Base-by-base conservation (phyloP, 2,888 invertebrate species). In the Lepidocyrtoides sp. region DNA sequence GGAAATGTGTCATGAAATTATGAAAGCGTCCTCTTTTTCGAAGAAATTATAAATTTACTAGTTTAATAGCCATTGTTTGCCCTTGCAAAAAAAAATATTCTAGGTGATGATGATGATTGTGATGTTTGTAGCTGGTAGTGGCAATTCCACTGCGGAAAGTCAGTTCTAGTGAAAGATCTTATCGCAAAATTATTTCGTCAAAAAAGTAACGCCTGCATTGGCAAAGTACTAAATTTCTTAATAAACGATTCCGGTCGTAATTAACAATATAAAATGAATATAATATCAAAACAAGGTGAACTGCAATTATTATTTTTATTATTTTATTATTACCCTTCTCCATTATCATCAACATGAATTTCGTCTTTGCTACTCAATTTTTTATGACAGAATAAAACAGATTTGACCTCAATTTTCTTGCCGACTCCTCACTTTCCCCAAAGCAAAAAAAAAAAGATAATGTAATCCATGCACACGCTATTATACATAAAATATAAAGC, bases 371-470 rank as follows among this genome's bases (percentile, higher is more conserved):
- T n/a, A n/a, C 63, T 63, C 4, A 26, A 29, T 3, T 10, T 48
- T 57, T 57, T 57, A 57, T 57, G 51, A 14, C 23, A 54, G 2
- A 77, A 48, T 54, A 29, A 72, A 77, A 86, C 17, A 48, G 79
- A 44, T 29, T 26, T 66, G 82, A 66, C 72, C 82, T 83, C 82
- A 82, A 89, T 88, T 89, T 83, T 83, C 60, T 48, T 36, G 48
- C 66, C 69, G 72, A 89, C 29, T 83, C 48, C 75, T 60, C 75
- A 83, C 83, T 89, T 89, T 89, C 81, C 36, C 69, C 54, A 36
- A 29, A 63, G 48, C 2, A 63, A 26, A 69, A 69, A 69, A 17
- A 63, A 63, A 8, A 60, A 17, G 12, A 54, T 20, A 57, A 20
- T 57, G 7, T 57, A 0, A n/a, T n/a, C 51, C 51, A 51, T 51